These are phyloP conservation scores for Pavo muticus DNA, from an alignment of 2,113 vertebrate species.

Conservation along the genomic window DNA sequence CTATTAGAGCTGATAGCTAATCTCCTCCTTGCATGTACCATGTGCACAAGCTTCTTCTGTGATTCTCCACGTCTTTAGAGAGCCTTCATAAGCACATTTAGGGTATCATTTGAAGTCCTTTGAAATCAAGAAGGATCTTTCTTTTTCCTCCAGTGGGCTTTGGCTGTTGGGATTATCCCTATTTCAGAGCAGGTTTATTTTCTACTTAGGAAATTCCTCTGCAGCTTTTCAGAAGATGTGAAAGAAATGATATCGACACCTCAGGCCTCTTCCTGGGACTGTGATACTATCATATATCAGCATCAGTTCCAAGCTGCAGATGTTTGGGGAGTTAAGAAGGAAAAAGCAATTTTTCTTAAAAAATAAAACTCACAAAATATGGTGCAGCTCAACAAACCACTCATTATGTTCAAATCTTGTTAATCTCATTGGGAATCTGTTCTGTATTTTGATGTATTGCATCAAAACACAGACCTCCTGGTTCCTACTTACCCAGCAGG, in stretches of 20 bases:
- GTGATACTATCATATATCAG: fast-evolving
- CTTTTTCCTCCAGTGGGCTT: background rate
- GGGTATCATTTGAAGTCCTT: background rate
- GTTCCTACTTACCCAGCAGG: background rate
- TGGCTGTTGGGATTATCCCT: background rate
- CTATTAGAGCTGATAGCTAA: background rate
- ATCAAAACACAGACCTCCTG: background rate
- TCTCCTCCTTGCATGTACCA: background rate
- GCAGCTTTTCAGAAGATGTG: background rate
- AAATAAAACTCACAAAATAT: background rate
- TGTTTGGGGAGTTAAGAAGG: background rate
- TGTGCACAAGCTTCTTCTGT: background rate
- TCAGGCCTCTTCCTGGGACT: background rate
- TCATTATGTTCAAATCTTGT: background rate
- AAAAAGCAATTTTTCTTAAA: background rate
- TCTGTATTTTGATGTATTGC: fast-evolving
- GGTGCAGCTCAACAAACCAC: background rate
- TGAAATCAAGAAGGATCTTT: background rate
- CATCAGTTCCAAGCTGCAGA: background rate
- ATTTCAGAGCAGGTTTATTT: background rate
- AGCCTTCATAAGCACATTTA: fast-evolving
- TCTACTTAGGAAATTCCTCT: background rate
- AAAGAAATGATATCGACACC: background rate
- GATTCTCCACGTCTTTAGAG: background rate
- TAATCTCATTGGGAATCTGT: background rate